Base-by-base conservation (phyloP, 2,797 vertebrate species). In the Pteronotus mesoamericanus region DNA sequence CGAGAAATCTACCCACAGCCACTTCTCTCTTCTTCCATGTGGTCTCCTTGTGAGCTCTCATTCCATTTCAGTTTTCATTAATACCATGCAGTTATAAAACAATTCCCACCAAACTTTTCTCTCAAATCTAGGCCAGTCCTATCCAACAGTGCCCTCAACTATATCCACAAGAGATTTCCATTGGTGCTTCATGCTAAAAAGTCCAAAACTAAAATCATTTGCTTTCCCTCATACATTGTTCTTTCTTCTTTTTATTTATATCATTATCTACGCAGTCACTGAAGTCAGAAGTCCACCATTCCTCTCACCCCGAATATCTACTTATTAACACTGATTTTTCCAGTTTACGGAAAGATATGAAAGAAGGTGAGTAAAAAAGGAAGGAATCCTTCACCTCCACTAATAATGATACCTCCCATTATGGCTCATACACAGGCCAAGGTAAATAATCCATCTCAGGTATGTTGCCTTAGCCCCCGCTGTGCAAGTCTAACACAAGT, bases 321-420 rank as follows among this genome's bases (percentile, higher is more conserved):
- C 95, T 89, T 61, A 34, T 42, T 57, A 96, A 89, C 22, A 92
- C 1, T 18, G 26, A 90, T n/a, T 88, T 53, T 92, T 89, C 89
- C 71, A 92, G 42, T 53, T 53, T 80, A 83, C 88, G 66, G 15
- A 94, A 92, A 94, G 77, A 69, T 44, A 55, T 0, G 26, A 39
- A 89, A 93, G 34, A 79, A 71, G 11, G 21, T 51, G 6, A 61
- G 15, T 6, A 61, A 66, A 90, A 83, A 80, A 82, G 55, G 32
- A 95, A 91, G 18, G 32, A 88, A 72, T 53, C 48, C 72, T 82
- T 68, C 51, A 89, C 24, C 48, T 69, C 64, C 55, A 53, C 16
- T 75, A 84, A 88, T 15, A 64, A 89, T 78, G 66, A 21, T 21
- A 82, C 51, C 39, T 75, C 55, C 51, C 9, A 2, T 15, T 29